Evolutionary conservation across 37 sponge, comb jelly and placozoan species (phyloP), one percentile per base, ranked within the genome.

Genomic region (Bolinopsis microptera): DNA sequence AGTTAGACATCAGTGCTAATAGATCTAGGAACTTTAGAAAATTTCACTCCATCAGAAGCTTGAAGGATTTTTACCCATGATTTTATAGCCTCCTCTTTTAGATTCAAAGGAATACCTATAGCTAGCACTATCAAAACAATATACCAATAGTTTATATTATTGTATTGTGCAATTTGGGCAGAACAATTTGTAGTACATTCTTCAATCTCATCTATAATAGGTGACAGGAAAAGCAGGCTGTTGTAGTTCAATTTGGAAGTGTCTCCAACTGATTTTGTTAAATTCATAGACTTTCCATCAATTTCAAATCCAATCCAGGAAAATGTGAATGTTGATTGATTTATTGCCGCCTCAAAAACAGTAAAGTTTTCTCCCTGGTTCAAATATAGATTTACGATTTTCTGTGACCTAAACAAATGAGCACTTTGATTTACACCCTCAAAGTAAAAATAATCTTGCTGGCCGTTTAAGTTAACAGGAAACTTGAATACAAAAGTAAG

Each of bases 381-480:
- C 36, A 77, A 28, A 77, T 77, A 18, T 9, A 77, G 35, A 77
- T 5, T 48, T 13, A 48, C 5, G 13, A 48, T 48, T 48, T 48
- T 48, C 61, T 48, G 61, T 18, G 61, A 48, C 13, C 61, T 48
- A 18, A 13, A 48, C 61, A 48, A 48, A 48, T 48, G 61, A 48
- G 61, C 61, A 48, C 61, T 48, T 48, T 48, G 61, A 48, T 48
- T 48, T 48, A 13, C 61, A 48, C 80, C 80, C 3, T 77, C 35
- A 32, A 77, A 77, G 35, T 33, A 33, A 32, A 77, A 77, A 77
- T 32, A 77, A 77, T 77, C 80, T 35, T 77, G 80, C 3, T 70
- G 30, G 3, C 3, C 3, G 27, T 32, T 77, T 18, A 27, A 32
- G 32, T 27, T 35, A 21, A 32, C 33, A 0, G 27, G 18, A 77